A percentile compares a stretch with the other conserved stretches of the same genome.
Evolutionary conservation across 2,888 invertebrate genomes (phyloP).

Genomic region (Rutpela maculata): DNA sequence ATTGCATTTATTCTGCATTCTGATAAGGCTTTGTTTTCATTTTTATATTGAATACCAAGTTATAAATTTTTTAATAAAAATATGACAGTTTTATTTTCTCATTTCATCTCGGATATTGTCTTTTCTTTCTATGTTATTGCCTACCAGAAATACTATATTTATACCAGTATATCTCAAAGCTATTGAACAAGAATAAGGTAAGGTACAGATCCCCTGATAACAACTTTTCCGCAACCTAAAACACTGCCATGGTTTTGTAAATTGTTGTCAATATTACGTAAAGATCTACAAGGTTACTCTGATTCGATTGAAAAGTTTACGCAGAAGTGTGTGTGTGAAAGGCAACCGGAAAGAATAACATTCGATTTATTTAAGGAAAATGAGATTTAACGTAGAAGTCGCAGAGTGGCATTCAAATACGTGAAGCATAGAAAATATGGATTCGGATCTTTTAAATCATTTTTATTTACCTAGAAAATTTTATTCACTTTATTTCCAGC

Average conservation of each 20-base stretch:
- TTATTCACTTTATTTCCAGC: not conserved
- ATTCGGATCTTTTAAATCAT: not conserved
- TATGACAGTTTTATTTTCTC: constrained; percentile 6
- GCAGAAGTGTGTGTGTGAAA: constrained; percentile 7
- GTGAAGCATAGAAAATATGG: not conserved
- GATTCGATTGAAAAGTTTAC: constrained; percentile 32
- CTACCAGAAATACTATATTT: constrained; percentile 15
- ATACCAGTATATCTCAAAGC: constrained; percentile 21
- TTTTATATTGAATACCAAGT: not conserved
- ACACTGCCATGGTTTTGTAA: constrained; percentile 27
- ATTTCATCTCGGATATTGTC: constrained; percentile 13
- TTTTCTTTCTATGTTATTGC: constrained; percentile 16
- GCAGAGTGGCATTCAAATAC: not conserved
- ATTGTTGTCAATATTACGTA: constrained; percentile 33
- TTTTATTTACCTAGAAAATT: not conserved
- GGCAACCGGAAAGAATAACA: constrained; percentile 14
- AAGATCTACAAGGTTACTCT: constrained; percentile 25
- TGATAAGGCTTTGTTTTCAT: not conserved
- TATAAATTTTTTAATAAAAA: constrained; percentile 8
- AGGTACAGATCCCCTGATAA: constrained; percentile 33
- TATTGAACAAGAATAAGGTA: constrained; percentile 29
- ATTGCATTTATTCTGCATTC: not conserved
- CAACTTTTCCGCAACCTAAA: constrained; percentile 29
- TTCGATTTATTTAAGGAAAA: constrained; percentile 22
- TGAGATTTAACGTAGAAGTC: constrained; percentile 17